Conservation (phyloP, 2,797 vertebrate genomes). For the Tiaroga cobitis region DNA sequence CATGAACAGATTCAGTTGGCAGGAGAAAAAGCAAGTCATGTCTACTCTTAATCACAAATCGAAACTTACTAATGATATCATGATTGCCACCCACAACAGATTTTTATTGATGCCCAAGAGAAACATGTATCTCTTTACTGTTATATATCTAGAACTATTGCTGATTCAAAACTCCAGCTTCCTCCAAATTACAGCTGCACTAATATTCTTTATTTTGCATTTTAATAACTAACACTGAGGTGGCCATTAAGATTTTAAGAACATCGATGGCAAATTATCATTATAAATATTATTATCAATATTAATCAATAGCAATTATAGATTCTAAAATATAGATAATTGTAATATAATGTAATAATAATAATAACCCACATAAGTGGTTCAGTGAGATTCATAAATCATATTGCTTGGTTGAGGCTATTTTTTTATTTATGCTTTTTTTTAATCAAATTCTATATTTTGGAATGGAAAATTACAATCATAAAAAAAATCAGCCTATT, state of each 20-base stretch:
- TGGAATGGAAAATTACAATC: not conserved
- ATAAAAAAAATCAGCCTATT: not conserved
- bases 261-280: not conserved
- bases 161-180: not conserved
- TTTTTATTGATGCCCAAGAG: constrained; percentile 4
- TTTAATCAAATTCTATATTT: not conserved
- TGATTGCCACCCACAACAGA: constrained; percentile 23
- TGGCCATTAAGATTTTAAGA: no score
- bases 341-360: not conserved
- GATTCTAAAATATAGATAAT: not conserved
- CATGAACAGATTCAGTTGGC: not conserved
- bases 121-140: not conserved
- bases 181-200: not conserved
- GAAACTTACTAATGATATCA: constrained; percentile 26
- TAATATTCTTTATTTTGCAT: no score
- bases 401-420: not conserved
- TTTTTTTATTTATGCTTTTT: not conserved
- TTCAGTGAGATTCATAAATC: not conserved
- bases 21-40: constrained; percentile 28
- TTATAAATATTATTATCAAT: no score
- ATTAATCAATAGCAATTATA: not conserved
- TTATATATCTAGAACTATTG: not conserved
- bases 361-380: not conserved
- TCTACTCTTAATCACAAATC: constrained; percentile 36
- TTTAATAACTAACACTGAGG: no score